Percentiles rank a stretch among this genome's conserved stretches.
Evolutionary conservation across 2,797 vertebrate genomes (phyloP).

Genomic region (Luscinia luscinia): DNA sequence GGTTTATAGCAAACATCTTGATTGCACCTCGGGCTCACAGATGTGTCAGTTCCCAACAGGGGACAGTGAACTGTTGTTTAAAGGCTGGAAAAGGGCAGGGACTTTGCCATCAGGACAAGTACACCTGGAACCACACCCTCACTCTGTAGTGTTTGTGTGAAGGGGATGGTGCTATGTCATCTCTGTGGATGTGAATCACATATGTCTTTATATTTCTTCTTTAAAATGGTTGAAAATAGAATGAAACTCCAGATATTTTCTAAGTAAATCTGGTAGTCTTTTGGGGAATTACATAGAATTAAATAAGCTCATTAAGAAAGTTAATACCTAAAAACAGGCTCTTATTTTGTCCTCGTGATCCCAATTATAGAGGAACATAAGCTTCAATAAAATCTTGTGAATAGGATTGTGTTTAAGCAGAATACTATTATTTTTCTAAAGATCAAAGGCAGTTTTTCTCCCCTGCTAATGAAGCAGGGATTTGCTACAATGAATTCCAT

Average conservation of each 20-base stretch:
- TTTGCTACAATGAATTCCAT: background rate
- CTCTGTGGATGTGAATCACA: background rate
- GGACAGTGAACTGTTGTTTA: background rate
- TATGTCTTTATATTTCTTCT: background rate
- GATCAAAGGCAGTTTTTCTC: background rate
- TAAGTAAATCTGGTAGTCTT: background rate
- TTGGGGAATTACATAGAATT: background rate
- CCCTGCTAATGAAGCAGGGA: background rate
- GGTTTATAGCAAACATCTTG: background rate
- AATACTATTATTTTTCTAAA: background rate
- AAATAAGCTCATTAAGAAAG: background rate
- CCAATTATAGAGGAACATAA: background rate
- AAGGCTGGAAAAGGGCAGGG: background rate
- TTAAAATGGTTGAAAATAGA: background rate
- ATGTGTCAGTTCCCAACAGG: background rate
- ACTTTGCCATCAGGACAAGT: conserved; percentile 22
- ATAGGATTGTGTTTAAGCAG: background rate
- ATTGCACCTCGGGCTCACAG: background rate
- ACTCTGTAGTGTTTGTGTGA: background rate
- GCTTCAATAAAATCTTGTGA: background rate
- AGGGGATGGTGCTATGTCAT: background rate
- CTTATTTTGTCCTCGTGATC: background rate
- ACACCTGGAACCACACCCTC: background rate
- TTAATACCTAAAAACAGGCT: background rate
- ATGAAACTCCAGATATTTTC: background rate